A percentile compares a stretch with the other conserved stretches of the same genome.
Conservation (phyloP, 2,888 invertebrate genomes). For the Bedellia somnulentella region DNA sequence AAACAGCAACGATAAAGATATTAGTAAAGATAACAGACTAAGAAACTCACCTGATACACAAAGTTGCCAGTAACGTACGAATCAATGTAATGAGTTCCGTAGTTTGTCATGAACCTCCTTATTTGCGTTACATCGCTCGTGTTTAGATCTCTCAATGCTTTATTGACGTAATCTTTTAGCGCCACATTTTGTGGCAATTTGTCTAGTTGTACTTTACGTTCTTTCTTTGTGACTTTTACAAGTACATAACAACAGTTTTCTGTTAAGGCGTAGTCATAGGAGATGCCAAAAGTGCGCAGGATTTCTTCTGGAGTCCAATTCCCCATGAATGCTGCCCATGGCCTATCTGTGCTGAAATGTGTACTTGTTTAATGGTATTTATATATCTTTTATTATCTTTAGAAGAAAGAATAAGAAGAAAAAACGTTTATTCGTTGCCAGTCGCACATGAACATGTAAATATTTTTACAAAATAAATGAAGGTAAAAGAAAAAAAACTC, state of each 20-base stretch:
- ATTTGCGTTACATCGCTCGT: conserved; percentile 72
- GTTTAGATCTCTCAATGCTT: conserved; percentile 65
- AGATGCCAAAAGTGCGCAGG: conserved; percentile 80
- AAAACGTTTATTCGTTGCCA: too few species aligned
- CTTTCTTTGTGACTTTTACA: conserved; percentile 66
- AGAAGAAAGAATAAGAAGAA: too few species aligned
- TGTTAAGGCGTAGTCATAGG: too few species aligned
- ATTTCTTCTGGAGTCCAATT: conserved; percentile 82
- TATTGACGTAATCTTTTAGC: conserved; percentile 66
- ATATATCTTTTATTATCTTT: too few species aligned
- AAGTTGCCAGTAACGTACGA: conserved; percentile 86
- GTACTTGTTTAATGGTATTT: too few species aligned
- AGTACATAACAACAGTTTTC: conserved; percentile 76
- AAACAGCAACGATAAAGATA: too few species aligned
- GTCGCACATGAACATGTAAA: too few species aligned
- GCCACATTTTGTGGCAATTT: conserved; percentile 58
- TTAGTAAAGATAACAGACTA: too few species aligned
- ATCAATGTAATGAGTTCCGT: conserved; percentile 85
- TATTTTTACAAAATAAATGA: too few species aligned
- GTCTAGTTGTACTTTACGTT: conserved; percentile 67
- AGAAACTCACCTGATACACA: conserved; percentile 79
- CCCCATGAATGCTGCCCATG: conserved; percentile 85
- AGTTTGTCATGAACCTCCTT: conserved; percentile 76
- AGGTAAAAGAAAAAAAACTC: too few species aligned
- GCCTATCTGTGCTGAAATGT: conserved; percentile 59